Base-by-base conservation (phyloP, 2,797 vertebrate genomes). In the Cephalopachus bancanus region DNA sequence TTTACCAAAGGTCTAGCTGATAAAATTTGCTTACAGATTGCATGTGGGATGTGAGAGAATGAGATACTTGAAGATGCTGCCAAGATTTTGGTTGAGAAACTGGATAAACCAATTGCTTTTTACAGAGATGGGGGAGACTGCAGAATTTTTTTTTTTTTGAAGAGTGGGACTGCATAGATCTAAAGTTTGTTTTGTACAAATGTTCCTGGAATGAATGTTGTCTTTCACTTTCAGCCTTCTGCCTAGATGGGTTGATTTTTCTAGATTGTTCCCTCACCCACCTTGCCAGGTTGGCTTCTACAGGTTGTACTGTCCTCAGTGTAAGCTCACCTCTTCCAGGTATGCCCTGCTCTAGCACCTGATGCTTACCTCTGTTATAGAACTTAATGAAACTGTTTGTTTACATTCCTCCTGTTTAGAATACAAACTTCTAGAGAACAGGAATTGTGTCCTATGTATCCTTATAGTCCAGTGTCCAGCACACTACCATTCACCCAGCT, bases 121-220 rank as follows among this genome's bases (percentile, higher is more conserved):
- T n/a, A 49, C 60, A 55, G 85, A 80, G 7, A 59, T 30, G 1
- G 17, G 26, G 12, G 28, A 60, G 12, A 80, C 4, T 53, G 19
- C 16, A 12, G 26, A 37, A 24, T 11, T 33, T n/a, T 33, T 71
- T 30, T 67, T 44, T 44, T 44, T 44, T 44, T 44, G 4, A 15
- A 24, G 16, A 3, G 1, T 2, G 1, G 15, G 1, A 8, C 14
- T 14, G 15, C 20, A 16, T 8, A 30, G 16, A 49, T 59, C 9
- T 17, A 7, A n/a, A 12, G 20, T 62, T 89, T 57, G 3, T 75
- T 89, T 79, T 80, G 16, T 24, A 72, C 3, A 55, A 12, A 28
- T 65, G 10, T 51, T 89, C 49, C 2, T 49, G 30, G 20, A 89
- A 33, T 30, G 69, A 28, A 1, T 80, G 24, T 80, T 79, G 24